Percentiles rank a stretch among this genome's conserved stretches.
Evolutionary conservation across 1,140 invertebrate genomes (phyloP).

Genomic region (Drosophila nigromelanica): DNA sequence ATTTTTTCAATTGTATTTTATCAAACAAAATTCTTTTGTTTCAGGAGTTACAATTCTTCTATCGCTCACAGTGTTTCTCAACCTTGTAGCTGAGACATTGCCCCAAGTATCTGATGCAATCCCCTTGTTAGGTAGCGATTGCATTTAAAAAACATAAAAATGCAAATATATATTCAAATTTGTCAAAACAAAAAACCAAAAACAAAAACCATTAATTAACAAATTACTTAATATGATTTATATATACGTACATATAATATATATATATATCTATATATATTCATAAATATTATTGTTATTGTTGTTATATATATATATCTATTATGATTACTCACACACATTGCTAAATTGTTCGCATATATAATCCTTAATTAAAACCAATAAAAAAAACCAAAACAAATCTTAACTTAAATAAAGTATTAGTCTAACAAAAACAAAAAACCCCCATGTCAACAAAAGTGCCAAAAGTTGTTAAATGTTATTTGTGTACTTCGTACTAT

Average conservation of each 20-base stretch:
- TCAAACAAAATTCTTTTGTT: slow-evolving; percentile 87
- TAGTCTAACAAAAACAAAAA: slow-evolving; percentile 67
- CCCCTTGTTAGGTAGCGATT: slow-evolving; percentile 94
- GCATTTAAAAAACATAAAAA: slow-evolving; percentile 83
- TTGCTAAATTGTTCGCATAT: slow-evolving; percentile 83
- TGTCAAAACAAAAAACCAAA: slow-evolving; percentile 65
- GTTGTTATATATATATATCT: slow-evolving; percentile 81
- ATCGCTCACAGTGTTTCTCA: slow-evolving; percentile 99
- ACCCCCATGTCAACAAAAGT: slow-evolving; percentile 65
- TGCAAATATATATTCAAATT: slow-evolving; percentile 83
- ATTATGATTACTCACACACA: slow-evolving; percentile 82
- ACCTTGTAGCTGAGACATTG: slow-evolving; percentile 97
- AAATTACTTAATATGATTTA: slow-evolving; percentile 82
- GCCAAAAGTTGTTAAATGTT: slow-evolving; percentile 81
- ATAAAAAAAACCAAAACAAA: slow-evolving; percentile 58
- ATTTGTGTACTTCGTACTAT: slow-evolving; percentile 82
- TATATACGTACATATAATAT: slow-evolving; percentile 73
- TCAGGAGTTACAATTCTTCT: slow-evolving; percentile 99
- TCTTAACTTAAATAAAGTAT: slow-evolving; percentile 75
- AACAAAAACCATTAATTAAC: slow-evolving; percentile 70
- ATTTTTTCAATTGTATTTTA: slow-evolving; percentile 81
- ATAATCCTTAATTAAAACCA: slow-evolving; percentile 70
- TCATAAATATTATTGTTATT: slow-evolving; percentile 82
- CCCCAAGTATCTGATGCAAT: slow-evolving; percentile 97
- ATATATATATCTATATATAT: slow-evolving; percentile 80